These are phyloP conservation scores for Asteroscopus sphinx DNA, from an alignment of 2,888 invertebrate species.

Conservation along the genomic window DNA sequence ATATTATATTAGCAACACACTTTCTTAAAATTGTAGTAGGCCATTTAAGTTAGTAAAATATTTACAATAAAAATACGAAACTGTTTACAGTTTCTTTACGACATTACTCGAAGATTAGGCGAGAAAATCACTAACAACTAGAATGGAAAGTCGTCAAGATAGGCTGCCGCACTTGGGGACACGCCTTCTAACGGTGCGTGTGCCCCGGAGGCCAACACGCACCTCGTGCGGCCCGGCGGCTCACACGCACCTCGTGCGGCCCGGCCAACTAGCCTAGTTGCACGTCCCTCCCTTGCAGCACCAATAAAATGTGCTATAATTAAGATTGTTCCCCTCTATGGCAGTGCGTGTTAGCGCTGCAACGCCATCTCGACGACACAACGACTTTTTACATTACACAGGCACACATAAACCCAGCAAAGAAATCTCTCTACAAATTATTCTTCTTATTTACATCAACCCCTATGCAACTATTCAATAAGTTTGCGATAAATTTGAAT, in stretches of 20 bases:
- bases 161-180: slow-evolving; percentile 47
- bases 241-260: not conserved
- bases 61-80: slow-evolving; percentile 87
- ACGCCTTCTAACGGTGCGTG: slow-evolving; percentile 12
- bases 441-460: slow-evolving; percentile 82
- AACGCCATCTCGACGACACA: slow-evolving; percentile 62
- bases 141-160: slow-evolving; percentile 65
- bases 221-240: not conserved
- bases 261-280: not conserved
- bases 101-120: slow-evolving; percentile 85
- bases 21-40: slow-evolving; percentile 83
- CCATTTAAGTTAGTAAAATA: slow-evolving; percentile 86
- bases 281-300: not conserved
- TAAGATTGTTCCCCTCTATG: slow-evolving; percentile 50
- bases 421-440: slow-evolving; percentile 77
- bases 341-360: slow-evolving; percentile 54
- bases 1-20: slow-evolving; percentile 83
- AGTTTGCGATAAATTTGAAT: slow-evolving; percentile 79
- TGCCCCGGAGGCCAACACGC: not conserved
- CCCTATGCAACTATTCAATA: slow-evolving; percentile 83
- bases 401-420: slow-evolving; percentile 85
- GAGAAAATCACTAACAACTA: slow-evolving; percentile 85
- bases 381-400: slow-evolving; percentile 73
- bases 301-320: slow-evolving; percentile 29
- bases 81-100: slow-evolving; percentile 84